Evolutionary conservation across 2,888 invertebrate genomes (phyloP).

Genomic region (Eremobia ochroleuca): DNA sequence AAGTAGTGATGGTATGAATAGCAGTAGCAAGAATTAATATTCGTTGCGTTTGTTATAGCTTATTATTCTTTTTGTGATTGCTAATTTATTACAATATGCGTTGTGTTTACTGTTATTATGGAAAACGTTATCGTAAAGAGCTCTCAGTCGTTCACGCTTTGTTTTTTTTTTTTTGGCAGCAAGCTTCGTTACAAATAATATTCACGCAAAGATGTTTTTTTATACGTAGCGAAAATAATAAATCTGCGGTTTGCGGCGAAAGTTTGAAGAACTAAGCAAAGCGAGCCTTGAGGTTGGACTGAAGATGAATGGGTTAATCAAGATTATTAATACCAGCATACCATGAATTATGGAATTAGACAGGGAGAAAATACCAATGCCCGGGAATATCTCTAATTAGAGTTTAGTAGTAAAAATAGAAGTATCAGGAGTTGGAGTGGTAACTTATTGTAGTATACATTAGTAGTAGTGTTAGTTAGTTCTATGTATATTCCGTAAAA

Average conservation of each 20-base stretch:
- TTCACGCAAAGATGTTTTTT: background rate
- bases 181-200: too few species aligned
- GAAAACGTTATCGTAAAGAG: background rate
- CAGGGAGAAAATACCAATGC: background rate
- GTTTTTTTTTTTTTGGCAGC: background rate
- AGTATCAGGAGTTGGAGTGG: constrained; percentile 8
- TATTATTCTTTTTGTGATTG: background rate
- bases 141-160: background rate
- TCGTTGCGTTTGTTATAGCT: background rate
- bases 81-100: background rate
- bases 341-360: background rate
- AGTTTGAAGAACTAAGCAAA: background rate
- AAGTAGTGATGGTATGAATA: constrained; percentile 10
- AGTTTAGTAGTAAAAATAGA: background rate
- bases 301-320: background rate
- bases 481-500: background rate
- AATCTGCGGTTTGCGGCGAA: background rate
- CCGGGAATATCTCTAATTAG: background rate
- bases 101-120: background rate
- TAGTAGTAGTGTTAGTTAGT: background rate
- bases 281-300: background rate
- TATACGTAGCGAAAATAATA: background rate
- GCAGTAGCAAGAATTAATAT: background rate
- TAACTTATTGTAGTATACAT: background rate
- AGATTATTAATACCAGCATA: background rate